Percentiles rank a stretch among this genome's conserved stretches.
phyloP scores from a whole-genome alignment of 2,888 invertebrate species.

The Drosophila pseudotakahashii region DNA sequence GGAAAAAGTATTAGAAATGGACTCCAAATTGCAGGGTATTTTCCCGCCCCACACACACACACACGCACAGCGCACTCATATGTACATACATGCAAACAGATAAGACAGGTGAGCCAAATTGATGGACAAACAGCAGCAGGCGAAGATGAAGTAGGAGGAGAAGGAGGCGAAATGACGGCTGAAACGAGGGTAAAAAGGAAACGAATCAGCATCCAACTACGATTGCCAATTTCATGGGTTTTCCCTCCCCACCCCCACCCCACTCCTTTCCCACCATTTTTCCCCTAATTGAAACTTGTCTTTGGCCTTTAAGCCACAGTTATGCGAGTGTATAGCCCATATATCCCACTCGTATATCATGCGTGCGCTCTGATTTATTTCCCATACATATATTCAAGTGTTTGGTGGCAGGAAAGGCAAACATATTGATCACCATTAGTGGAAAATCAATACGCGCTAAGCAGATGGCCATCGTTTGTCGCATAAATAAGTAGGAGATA shows the following conservation, averaged over 20 bases:
- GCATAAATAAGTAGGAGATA: no score
- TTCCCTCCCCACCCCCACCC: background rate
- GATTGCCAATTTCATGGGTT: slow-evolving; percentile 28
- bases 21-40: background rate
- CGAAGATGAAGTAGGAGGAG: slow-evolving; percentile 2
- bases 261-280: background rate
- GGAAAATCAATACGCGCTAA: slow-evolving; percentile 4
- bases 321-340: background rate
- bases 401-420: slow-evolving; percentile 1
- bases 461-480: background rate
- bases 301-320: slow-evolving; percentile 9
- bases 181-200: slow-evolving; percentile 17
- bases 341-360: slow-evolving; percentile 5
- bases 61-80: background rate
- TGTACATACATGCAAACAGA: background rate
- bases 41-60: background rate
- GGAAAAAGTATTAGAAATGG: background rate
- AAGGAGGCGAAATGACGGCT: background rate
- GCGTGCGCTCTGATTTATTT: slow-evolving; percentile 11
- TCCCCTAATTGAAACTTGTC: slow-evolving; percentile 32
- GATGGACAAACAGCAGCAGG: slow-evolving; percentile 23
- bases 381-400: background rate
- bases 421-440: slow-evolving; percentile 8
- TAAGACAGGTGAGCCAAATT: slow-evolving; percentile 8
- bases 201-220: slow-evolving; percentile 28